Evolutionary conservation across 1,140 invertebrate genomes (phyloP), one percentile per base, ranked within the genome.

Genomic region (Brachionus angularis): DNA sequence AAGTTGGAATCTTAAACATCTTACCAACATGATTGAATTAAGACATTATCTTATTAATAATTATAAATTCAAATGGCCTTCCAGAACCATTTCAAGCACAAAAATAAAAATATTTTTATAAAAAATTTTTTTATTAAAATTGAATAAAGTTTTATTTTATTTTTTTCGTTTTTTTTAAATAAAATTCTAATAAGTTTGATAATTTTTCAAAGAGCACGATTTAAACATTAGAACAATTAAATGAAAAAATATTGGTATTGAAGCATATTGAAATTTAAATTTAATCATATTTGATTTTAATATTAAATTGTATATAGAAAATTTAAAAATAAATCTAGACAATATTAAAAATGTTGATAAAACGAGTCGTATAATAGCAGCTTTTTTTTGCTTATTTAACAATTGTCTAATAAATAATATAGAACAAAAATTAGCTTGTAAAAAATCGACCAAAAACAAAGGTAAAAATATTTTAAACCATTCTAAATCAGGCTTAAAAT

Each of bases 1-100:
- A 67, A 67, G 62, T 67, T 10, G 62, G 62, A 46, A 67, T 67
- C 46, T 67, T 67, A 44, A 67, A 67, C 62, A 67, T 67, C 34
- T 55, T 44, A 23, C 7, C 2, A 42, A 42, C 10, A 16, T 10
- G 39, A 10, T 16, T 16, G 10, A 10, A 42, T 10, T 10, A 16
- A 42, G 10, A 42, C 10, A 42, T 42, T 16, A 42, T 42, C 16
- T 10, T 42, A 10, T 42, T 16, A 10, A 10, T 10, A 42, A 10
- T 42, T 42, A 16, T 10, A 16, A 42, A 42, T 42, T 10, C 39
- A 42, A 42, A 42, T 16, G 16, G 10, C 39, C 39, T 10, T 16
- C 39, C 10, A 10, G 39, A 42, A n/a, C n/a, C n/a, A n/a, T n/a
- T n/a, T n/a, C n/a, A n/a, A n/a, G n/a, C n/a, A n/a, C n/a, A n/a